These are phyloP conservation scores for Panthera leo DNA, from an alignment of 2,113 vertebrate species.

Conservation along the genomic window DNA sequence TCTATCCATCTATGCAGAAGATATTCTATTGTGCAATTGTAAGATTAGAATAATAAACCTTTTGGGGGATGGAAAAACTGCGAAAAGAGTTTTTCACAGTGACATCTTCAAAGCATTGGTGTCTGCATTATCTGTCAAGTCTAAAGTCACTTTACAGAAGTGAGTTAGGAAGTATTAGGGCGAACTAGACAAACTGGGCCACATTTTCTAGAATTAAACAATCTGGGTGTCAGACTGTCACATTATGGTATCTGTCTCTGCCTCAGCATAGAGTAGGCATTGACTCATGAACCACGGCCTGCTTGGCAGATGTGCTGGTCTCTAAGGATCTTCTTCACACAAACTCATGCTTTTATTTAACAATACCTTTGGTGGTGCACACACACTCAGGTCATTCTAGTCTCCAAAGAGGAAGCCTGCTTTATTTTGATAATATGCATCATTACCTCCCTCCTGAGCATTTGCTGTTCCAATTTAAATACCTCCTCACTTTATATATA, in stretches of 20 bases:
- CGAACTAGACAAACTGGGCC: conserved; percentile 16
- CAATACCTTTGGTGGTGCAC: neutral
- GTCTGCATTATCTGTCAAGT: conserved; percentile 10
- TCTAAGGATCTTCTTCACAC: neutral
- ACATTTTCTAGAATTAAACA: neutral
- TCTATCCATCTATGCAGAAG: conserved; percentile 13
- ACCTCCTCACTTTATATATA: neutral
- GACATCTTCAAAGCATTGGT: conserved; percentile 37
- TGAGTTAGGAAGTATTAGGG: conserved; percentile 12
- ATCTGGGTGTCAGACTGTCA: neutral
- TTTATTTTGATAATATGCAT: neutral
- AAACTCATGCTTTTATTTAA: neutral
- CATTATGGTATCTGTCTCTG: neutral
- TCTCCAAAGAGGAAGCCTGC: neutral
- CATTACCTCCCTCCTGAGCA: neutral
- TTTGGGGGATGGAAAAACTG: neutral
- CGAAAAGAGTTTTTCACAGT: conserved; percentile 4
- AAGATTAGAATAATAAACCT: conserved; percentile 54
- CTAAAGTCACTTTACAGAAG: conserved; percentile 45
- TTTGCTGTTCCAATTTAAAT: neutral
- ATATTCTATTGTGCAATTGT: neutral
- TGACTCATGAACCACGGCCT: neutral
- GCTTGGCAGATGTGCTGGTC: neutral
- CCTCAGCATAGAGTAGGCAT: neutral
- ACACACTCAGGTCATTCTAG: neutral